These are phyloP conservation scores for Pelosia muscerda DNA, from an alignment of 2,888 invertebrate genomes.

Conservation along the genomic window DNA sequence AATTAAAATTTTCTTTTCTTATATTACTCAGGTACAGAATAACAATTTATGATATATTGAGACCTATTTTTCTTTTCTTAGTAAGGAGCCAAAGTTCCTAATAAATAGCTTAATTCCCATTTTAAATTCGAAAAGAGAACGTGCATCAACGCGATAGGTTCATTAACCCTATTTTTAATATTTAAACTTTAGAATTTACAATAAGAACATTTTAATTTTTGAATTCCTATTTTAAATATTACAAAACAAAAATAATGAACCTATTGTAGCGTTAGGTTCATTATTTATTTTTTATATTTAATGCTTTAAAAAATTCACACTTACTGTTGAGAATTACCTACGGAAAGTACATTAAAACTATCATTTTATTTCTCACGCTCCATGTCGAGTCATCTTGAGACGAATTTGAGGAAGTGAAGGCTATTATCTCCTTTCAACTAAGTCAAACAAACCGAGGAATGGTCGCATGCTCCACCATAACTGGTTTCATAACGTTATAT, in stretches of 20 bases:
- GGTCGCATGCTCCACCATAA: slow-evolving; percentile 47
- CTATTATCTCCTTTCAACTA: slow-evolving; percentile 79
- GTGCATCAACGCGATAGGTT: slow-evolving; percentile 25
- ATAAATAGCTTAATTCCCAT: no score
- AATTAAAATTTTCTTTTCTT: no score
- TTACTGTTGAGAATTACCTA: slow-evolving; percentile 34
- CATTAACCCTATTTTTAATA: neutral
- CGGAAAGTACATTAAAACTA: slow-evolving; percentile 54
- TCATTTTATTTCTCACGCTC: slow-evolving; percentile 80
- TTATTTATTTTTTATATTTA: neutral
- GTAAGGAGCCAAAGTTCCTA: no score
- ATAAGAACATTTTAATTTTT: no score
- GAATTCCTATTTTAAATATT: neutral
- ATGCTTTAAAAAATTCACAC: slow-evolving; percentile 29
- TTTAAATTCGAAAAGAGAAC: slow-evolving; percentile 20
- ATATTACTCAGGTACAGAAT: no score
- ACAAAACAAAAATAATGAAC: no score
- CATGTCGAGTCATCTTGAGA: slow-evolving; percentile 74
- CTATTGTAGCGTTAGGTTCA: neutral
- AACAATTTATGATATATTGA: no score
- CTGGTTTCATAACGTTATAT: slow-evolving; percentile 51
- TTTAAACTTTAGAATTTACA: neutral
- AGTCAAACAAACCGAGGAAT: slow-evolving; percentile 72
- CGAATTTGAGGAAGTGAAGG: slow-evolving; percentile 80
- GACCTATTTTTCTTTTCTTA: no score